These are phyloP conservation scores for Petrolisthes manimaculis DNA, from an alignment of 2,888 invertebrate genomes.

Conservation along the genomic window DNA sequence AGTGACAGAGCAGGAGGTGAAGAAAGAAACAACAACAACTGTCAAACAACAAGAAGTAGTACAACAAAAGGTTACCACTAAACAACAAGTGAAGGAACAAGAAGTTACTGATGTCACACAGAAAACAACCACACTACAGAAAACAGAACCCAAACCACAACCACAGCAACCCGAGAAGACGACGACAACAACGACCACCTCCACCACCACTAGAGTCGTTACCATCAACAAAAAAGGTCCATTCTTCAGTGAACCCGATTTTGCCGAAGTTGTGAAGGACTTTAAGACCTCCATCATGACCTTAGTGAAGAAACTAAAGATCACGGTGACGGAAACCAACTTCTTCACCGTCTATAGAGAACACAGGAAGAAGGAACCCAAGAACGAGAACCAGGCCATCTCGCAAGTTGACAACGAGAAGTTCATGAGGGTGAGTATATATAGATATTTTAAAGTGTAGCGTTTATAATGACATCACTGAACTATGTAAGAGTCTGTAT, in stretches of 20 bases:
- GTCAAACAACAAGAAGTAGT: background rate
- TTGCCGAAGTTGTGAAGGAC: conserved; percentile 18
- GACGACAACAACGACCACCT: conserved; percentile 2
- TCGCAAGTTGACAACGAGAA: conserved; percentile 1
- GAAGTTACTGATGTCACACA: background rate
- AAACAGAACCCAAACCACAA: too few relatives aligned
- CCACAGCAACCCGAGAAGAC: conserved; percentile 3
- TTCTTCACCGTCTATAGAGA: conserved; percentile 17
- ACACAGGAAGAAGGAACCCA: conserved; percentile 12
- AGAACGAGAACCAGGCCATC: conserved; percentile 21
- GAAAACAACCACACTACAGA: background rate
- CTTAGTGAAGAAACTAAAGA: conserved; percentile 9
- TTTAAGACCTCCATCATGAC: conserved; percentile 12
- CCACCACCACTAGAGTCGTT: conserved; percentile 1
- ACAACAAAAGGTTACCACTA: conserved; percentile 1
- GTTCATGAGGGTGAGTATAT: background rate
- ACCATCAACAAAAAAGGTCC: conserved; percentile 7
- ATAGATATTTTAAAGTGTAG: background rate
- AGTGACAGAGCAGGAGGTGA: background rate
- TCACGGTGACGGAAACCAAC: background rate
- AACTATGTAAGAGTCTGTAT: too few relatives aligned
- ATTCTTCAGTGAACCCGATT: conserved; percentile 3
- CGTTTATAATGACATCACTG: too few relatives aligned
- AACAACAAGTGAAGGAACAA: background rate
- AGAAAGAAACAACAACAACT: conserved; percentile 11